Conservation (phyloP, 2,797 vertebrate genomes). For the Coluber constrictor region DNA sequence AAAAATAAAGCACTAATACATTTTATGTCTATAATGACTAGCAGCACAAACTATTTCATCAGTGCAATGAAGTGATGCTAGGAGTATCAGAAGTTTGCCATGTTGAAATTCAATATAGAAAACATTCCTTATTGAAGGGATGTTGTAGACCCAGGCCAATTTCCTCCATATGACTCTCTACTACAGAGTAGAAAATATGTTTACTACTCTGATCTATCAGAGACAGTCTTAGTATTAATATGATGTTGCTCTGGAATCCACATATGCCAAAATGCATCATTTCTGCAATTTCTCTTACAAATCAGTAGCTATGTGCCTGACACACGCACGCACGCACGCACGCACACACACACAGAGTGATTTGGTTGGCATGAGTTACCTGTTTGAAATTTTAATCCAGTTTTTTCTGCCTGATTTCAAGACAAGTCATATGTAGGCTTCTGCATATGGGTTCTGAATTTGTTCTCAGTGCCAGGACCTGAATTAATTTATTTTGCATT, state of each 20-base stretch:
- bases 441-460: not conserved
- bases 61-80: not conserved
- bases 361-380: not conserved
- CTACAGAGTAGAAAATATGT: not conserved
- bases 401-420: not conserved
- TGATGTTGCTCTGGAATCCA: not conserved
- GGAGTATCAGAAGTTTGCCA: not conserved
- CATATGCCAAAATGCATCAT: not conserved
- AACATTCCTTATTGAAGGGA: slow-evolving; percentile 16
- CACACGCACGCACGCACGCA: not conserved
- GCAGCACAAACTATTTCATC: slow-evolving; percentile 12
- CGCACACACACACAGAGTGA: not conserved
- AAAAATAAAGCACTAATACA: not conserved
- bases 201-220: not conserved
- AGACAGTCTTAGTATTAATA: not conserved
- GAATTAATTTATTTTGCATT: not conserved
- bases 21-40: slow-evolving; percentile 1
- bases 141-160: not conserved
- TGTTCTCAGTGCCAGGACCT: not conserved
- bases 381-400: not conserved
- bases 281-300: not conserved
- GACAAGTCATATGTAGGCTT: not conserved
- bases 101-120: slow-evolving; percentile 26
- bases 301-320: not conserved
- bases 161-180: not conserved